Conservation (phyloP, 2,797 vertebrate genomes). For the Neomorphus geoffroyi region DNA sequence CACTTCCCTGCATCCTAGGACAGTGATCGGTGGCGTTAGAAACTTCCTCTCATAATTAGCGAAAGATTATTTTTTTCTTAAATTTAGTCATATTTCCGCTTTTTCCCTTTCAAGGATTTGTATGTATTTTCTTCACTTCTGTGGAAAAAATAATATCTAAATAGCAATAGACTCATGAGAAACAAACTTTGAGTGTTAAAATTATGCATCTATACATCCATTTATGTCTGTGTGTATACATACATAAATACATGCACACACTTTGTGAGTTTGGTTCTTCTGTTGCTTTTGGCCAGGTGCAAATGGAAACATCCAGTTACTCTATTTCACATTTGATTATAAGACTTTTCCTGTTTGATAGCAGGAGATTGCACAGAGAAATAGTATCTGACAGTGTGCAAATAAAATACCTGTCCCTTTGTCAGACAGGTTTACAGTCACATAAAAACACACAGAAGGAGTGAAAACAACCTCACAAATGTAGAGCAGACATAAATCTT, state of each 20-base stretch:
- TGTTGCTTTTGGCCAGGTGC: background rate
- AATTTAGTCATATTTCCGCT: background rate
- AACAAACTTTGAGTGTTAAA: background rate
- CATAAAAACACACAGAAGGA: background rate
- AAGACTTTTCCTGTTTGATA: background rate
- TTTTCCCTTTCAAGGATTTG: background rate
- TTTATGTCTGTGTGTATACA: fast-evolving
- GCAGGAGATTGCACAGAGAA: background rate
- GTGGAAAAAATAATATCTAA: background rate
- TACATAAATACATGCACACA: too few relatives aligned
- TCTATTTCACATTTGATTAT: background rate
- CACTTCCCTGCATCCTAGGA: background rate
- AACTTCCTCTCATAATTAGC: background rate
- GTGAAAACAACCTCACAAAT: background rate
- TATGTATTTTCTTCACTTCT: background rate
- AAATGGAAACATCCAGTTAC: background rate
- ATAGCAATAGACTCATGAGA: background rate
- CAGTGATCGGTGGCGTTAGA: background rate
- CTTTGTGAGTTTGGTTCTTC: background rate
- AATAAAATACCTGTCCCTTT: constrained; percentile 37
- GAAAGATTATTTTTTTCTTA: background rate
- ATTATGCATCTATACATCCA: background rate
- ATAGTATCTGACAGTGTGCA: background rate
- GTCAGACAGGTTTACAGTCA: constrained; percentile 29
- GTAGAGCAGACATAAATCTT: background rate